Base-by-base conservation (phyloP, 2,113 vertebrate genomes). In the Otis tarda region DNA sequence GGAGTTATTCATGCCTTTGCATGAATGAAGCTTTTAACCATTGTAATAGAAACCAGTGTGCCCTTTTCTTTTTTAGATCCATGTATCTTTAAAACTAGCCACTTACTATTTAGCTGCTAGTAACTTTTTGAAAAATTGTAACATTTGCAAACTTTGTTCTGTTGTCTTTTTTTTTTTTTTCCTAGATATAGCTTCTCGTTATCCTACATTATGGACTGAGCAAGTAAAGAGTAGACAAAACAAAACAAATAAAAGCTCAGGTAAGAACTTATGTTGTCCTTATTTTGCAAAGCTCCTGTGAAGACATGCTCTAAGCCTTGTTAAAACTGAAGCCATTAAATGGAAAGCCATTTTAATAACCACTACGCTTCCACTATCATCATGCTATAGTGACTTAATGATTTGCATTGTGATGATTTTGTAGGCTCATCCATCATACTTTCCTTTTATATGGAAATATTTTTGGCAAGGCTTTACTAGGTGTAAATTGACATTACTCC, bases 181-280 rank as follows among this genome's bases (percentile, higher is more conserved):
- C 52, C 84, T 96, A 99, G 99, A 99, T 96, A 98, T 99, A 43
- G 99, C 98, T 64, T 98, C 98, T 74, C 99, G 99, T 83, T 99
- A 99, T 86, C 99, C 99, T 33, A 99, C 99, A 0, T 98, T 99
- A 63, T 99, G 99, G 99, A 99, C 98, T 30, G 99, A 99, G 83
- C 99, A 99, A 98, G 99, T 99, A n/a, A 99, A 99, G 91, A 99
- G 99, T 76, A 98, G 99, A 43, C 99, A 99, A 98, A 99, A 99
- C 97, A 99, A 99, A 97, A 98, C 99, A 84, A 99, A 98, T 94
- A 98, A 98, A 97, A 98, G 98, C 83, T 98, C 99, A 98, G 98
- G 99, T 99, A 98, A 98, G 74, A 68, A 52, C 47, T 57, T 67
- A 13, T 3, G 3, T 70, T 52, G 13, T 80, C 9, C 23, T 86